Evolutionary conservation across 2,888 invertebrate genomes (phyloP).

Genomic region (Platynereis dumerilii): DNA sequence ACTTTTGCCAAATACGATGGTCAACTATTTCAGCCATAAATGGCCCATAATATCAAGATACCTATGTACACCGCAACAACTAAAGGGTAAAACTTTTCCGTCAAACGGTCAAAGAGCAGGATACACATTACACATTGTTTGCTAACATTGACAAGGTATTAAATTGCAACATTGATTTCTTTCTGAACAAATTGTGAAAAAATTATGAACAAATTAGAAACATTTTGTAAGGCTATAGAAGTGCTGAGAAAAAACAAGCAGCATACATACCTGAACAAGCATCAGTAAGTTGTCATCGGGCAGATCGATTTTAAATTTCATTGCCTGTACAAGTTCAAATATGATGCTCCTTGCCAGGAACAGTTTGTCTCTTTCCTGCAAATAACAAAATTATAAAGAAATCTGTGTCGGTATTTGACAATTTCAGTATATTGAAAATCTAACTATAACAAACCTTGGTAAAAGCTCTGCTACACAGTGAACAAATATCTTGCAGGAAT

Average conservation of each 20-base stretch:
- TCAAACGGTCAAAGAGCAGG: too few relatives aligned
- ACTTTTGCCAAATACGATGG: too few relatives aligned
- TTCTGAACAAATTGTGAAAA: too few relatives aligned
- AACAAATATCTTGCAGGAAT: slow-evolving; percentile 83
- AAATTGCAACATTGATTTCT: too few relatives aligned
- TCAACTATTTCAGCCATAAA: too few relatives aligned
- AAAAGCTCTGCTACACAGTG: slow-evolving; percentile 87
- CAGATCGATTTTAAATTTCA: slow-evolving; percentile 92
- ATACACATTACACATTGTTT: too few relatives aligned
- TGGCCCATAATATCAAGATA: too few relatives aligned
- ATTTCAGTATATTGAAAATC: slow-evolving; percentile 2
- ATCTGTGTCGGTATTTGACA: background rate
- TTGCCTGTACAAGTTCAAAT: slow-evolving; percentile 91
- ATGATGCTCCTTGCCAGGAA: slow-evolving; percentile 89
- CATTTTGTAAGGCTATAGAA: too few relatives aligned
- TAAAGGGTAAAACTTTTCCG: too few relatives aligned
- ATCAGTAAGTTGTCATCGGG: slow-evolving; percentile 94
- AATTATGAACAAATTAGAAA: too few relatives aligned
- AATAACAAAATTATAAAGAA: slow-evolving; percentile 23
- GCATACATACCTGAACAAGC: slow-evolving; percentile 81
- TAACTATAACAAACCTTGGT: slow-evolving; percentile 75
- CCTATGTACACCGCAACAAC: too few relatives aligned
- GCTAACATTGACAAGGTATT: too few relatives aligned
- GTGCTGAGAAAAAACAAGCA: background rate
- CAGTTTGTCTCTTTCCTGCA: slow-evolving; percentile 89